Evolutionary conservation across 2,888 invertebrate species (phyloP).

Genomic region (Tenthredo distinguenda): DNA sequence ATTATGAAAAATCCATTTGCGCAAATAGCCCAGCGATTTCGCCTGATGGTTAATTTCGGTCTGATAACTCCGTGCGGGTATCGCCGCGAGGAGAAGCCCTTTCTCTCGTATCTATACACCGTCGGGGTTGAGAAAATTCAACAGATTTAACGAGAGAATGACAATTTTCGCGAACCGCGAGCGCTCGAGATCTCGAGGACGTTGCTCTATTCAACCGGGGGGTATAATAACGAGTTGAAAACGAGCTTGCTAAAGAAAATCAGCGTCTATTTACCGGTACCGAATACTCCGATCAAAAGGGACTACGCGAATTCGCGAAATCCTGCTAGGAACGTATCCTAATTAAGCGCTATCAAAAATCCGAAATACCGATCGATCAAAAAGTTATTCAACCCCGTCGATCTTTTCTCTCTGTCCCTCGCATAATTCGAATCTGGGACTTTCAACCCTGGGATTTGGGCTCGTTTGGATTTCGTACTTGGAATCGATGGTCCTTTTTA

Average conservation of each 20-base stretch:
- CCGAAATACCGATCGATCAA: not conserved
- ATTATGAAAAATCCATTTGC: constrained; percentile 46
- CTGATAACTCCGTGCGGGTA: constrained; percentile 14
- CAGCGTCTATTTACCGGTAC: constrained; percentile 4
- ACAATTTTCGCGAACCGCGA: not conserved
- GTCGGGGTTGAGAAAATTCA: not conserved
- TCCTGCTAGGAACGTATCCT: not conserved
- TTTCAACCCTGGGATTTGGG: not conserved
- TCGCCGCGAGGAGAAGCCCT: not conserved
- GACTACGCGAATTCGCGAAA: not conserved
- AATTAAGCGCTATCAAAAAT: constrained; percentile 5
- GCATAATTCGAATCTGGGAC: too few relatives aligned
- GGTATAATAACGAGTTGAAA: not conserved
- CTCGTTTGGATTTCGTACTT: not conserved
- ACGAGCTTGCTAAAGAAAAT: not conserved
- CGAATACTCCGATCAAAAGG: not conserved
- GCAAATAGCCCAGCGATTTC: constrained; percentile 8
- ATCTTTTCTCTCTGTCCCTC: not conserved
- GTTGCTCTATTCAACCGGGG: not conserved
- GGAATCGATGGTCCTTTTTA: not conserved
- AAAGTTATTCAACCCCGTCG: constrained; percentile 1
- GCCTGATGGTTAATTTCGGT: constrained; percentile 31
- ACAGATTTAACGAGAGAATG: not conserved
- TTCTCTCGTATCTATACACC: not conserved
- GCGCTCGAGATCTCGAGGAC: not conserved